phyloP scores from a whole-genome alignment of 2,888 invertebrate genomes.

The Eulithis testata region DNA sequence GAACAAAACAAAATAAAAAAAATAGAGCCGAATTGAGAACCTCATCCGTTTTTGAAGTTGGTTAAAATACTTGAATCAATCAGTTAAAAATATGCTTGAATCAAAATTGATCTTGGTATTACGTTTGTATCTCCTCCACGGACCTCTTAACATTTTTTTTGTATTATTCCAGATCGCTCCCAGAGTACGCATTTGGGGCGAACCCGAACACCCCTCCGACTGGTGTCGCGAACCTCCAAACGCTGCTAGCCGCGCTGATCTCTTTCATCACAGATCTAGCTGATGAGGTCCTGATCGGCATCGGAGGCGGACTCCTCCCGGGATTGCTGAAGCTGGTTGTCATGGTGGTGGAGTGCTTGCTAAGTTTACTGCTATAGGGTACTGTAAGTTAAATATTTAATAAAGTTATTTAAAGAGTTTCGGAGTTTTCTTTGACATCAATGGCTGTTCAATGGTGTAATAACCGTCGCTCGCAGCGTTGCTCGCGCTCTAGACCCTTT shows the following conservation, averaged over 20 bases:
- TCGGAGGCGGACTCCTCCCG: slow-evolving; percentile 72
- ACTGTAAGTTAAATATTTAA: slow-evolving; percentile 45
- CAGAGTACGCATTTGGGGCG: slow-evolving; percentile 73
- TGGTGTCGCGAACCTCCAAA: slow-evolving; percentile 62
- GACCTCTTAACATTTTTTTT: neutral
- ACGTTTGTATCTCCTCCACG: too few relatives aligned
- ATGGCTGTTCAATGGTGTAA: too few relatives aligned
- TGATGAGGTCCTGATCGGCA: slow-evolving; percentile 65
- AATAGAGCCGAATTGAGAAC: too few relatives aligned
- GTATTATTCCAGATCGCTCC: slow-evolving; percentile 47
- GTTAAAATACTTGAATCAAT: too few relatives aligned
- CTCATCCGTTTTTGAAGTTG: too few relatives aligned
- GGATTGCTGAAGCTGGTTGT: slow-evolving; percentile 71
- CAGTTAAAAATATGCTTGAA: too few relatives aligned
- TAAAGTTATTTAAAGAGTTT: slow-evolving; percentile 13
- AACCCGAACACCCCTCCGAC: slow-evolving; percentile 65
- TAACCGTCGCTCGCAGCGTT: too few relatives aligned
- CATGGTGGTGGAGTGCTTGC: slow-evolving; percentile 63
- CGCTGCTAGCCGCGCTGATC: slow-evolving; percentile 63
- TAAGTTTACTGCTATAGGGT: slow-evolving; percentile 59
- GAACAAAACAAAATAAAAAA: too few relatives aligned
- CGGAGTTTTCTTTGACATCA: too few relatives aligned
- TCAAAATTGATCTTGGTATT: too few relatives aligned
- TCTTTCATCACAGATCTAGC: slow-evolving; percentile 62
- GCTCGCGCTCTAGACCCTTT: too few relatives aligned